Conservation (phyloP, 1,140 invertebrate genomes). For the Leptinotarsa defecta region DNA sequence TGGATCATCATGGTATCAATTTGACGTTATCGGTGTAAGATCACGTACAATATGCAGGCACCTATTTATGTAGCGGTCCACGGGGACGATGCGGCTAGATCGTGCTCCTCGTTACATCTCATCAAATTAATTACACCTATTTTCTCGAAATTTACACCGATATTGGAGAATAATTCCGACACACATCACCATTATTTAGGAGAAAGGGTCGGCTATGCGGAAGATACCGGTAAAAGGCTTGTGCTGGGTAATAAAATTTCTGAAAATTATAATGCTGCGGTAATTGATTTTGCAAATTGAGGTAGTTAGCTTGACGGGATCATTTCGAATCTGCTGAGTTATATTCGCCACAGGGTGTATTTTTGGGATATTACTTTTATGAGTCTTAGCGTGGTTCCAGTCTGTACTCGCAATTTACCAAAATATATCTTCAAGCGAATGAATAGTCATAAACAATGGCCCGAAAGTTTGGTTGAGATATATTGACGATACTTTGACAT, state of each 20-base stretch:
- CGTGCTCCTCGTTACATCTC: constrained; percentile 19
- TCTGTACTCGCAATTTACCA: no score
- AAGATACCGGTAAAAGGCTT: background rate
- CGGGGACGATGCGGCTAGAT: background rate
- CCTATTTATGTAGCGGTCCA: constrained; percentile 5
- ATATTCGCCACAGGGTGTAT: no score
- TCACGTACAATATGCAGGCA: constrained; percentile 19
- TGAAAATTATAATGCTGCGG: background rate
- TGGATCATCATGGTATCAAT: constrained; percentile 21
- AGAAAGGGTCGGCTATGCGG: background rate
- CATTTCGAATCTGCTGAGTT: no score
- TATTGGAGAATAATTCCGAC: constrained; percentile 5
- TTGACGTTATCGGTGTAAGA: constrained; percentile 16
- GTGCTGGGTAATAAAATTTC: background rate
- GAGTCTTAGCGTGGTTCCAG: no score
- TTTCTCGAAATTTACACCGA: constrained; percentile 26
- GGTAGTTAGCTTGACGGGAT: background rate
- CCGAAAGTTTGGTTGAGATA: no score
- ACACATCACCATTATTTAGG: background rate
- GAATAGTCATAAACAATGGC: no score
- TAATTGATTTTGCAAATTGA: background rate
- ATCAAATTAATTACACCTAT: constrained; percentile 30
- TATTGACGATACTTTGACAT: no score
- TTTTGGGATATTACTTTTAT: no score
- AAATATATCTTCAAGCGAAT: no score